A percentile compares a stretch with the other conserved stretches of the same genome.
Evolutionary conservation across 1,140 invertebrate species (phyloP).

Genomic region (Oedothorax gibbosus): DNA sequence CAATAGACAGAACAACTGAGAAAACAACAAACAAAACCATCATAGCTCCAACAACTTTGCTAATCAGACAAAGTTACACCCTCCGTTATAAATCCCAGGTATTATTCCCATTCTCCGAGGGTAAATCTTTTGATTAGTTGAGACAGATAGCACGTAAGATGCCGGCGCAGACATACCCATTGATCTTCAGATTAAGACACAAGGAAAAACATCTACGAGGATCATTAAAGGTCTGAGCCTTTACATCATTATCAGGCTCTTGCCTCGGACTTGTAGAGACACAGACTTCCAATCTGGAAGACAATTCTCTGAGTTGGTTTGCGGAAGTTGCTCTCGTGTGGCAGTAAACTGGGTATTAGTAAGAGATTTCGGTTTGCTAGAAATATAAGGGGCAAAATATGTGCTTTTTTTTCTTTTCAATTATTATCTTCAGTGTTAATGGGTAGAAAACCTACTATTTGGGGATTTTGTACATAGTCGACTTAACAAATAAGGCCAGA

Average conservation of each 20-base stretch:
- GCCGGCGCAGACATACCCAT: constrained; percentile 8
- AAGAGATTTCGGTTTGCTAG: too few relatives aligned
- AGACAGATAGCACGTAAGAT: constrained; percentile 45
- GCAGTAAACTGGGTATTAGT: too few relatives aligned
- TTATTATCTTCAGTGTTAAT: too few relatives aligned
- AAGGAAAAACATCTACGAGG: constrained; percentile 19
- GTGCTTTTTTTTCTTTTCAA: too few relatives aligned
- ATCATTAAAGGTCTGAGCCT: constrained; percentile 42
- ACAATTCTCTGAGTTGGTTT: constrained; percentile 9
- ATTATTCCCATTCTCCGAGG: neutral
- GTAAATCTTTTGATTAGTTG: constrained; percentile 52
- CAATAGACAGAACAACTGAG: too few relatives aligned
- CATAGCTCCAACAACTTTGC: too few relatives aligned
- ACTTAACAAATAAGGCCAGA: too few relatives aligned
- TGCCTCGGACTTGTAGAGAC: constrained; percentile 18
- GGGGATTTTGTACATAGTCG: too few relatives aligned
- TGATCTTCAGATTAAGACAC: constrained; percentile 32
- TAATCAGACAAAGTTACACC: neutral
- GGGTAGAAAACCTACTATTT: too few relatives aligned
- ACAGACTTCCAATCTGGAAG: neutral
- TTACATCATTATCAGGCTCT: constrained; percentile 18
- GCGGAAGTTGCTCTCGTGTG: too few relatives aligned
- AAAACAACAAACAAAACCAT: too few relatives aligned
- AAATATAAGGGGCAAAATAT: too few relatives aligned
- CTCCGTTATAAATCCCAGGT: constrained; percentile 2